Evolutionary conservation across 23 tunicate species (phyloP).

Genomic region (Oikopleura albicans): DNA sequence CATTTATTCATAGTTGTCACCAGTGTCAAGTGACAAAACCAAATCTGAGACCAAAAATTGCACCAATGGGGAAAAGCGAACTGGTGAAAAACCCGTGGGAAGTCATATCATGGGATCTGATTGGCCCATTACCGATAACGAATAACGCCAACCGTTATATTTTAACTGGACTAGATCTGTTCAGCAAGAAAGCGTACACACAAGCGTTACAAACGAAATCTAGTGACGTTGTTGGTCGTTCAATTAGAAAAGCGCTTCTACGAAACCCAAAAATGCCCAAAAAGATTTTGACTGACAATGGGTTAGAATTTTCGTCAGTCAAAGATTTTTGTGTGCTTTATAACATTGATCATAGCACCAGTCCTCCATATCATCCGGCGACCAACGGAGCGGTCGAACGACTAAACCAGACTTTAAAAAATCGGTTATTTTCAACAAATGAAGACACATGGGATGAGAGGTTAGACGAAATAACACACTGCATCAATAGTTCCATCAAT

Average conservation of each 20-base stretch:
- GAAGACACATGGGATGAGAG: background rate
- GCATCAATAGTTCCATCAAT: background rate
- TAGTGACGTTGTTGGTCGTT: background rate
- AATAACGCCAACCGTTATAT: background rate
- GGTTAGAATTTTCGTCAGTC: background rate
- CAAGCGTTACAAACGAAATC: background rate
- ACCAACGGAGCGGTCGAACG: background rate
- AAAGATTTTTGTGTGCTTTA: background rate
- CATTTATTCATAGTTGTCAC: background rate
- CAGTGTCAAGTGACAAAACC: background rate
- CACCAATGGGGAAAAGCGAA: background rate
- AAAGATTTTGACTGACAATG: background rate
- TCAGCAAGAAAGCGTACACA: background rate
- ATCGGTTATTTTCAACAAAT: background rate
- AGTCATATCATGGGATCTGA: background rate
- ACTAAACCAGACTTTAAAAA: background rate
- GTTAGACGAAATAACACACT: background rate
- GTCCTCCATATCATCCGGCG: background rate
- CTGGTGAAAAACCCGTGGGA: background rate
- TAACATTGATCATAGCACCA: background rate
- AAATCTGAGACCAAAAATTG: background rate
- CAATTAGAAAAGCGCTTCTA: background rate
- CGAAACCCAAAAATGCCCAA: background rate
- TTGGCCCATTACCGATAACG: background rate
- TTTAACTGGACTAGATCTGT: background rate